Evolutionary conservation across 2,888 invertebrate species (phyloP), one percentile per base, ranked within the genome.

Genomic region (Polylopha cassiicola): DNA sequence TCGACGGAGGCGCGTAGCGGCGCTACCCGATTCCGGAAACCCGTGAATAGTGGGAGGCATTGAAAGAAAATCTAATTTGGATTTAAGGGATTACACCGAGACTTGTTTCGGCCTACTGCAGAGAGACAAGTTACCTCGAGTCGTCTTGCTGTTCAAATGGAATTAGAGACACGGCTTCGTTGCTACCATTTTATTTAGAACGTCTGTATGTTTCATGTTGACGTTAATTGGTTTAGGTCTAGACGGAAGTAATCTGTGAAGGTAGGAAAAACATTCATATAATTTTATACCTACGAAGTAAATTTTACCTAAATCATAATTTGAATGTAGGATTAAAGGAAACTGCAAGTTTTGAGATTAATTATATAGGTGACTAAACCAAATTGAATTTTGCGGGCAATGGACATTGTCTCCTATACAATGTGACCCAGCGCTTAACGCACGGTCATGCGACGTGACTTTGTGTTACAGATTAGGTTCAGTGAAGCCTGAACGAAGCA

Each of bases 11-110:
- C 44, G 46, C 42, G 46, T 22, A 29, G 28, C 24, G 34, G 11
- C 43, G 48, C 32, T 37, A 44, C 45, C 45, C 50, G 51, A 48
- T 45, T 46, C 55, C 62, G 62, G 70, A 68, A 73, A 51, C 75
- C 76, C 62, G 72, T 78, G 77, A 82, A 80, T 81, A 74, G 77
- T 75, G 70, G 62, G 68, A 66, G 66, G 66, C 67, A 61, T 58
- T 80, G 80, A 81, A 81, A 79, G 81, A 81, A 82, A 84, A 84
- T 82, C 82, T 82, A 79, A 82, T 84, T 84, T 82, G 81, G 84
- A 84, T 84, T 82, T 82, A 75, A 80, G 68, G 77, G 82, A 84
- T 84, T 82, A 81, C 82, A 63, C 55, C 61, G 67, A 61, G 75
- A 72, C 76, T 80, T 81, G 80, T 81, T 81, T 82, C 81, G 79